Percentiles rank a stretch among this genome's conserved stretches.
Evolutionary conservation across 2,888 invertebrate genomes (phyloP).

Genomic region (Tromatobia lineatoria): DNA sequence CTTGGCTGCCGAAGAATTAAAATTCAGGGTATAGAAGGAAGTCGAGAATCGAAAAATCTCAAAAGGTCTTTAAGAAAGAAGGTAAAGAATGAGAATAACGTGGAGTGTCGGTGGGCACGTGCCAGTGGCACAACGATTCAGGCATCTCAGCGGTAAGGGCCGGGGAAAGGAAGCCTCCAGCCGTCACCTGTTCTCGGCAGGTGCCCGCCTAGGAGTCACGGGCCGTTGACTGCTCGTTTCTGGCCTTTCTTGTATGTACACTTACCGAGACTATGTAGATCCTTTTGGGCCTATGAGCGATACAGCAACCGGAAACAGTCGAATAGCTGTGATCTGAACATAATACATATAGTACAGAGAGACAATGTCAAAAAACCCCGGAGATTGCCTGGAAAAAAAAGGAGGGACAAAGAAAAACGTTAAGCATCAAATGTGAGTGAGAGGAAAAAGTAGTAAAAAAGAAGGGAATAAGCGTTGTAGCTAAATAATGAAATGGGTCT

Average conservation of each 20-base stretch:
- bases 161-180: slow-evolving; percentile 59
- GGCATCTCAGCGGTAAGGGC: slow-evolving; percentile 2
- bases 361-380: slow-evolving; percentile 22
- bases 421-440: not conserved
- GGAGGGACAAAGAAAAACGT: not conserved
- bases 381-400: slow-evolving; percentile 1
- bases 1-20: too few relatives aligned
- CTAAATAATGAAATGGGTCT: slow-evolving; percentile 21
- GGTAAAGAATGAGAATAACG: not conserved
- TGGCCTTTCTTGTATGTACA: slow-evolving; percentile 10
- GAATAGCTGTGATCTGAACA: slow-evolving; percentile 16
- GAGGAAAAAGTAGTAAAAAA: not conserved
- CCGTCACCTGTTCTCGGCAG: slow-evolving; percentile 82
- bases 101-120: slow-evolving; percentile 63
- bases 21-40: not conserved
- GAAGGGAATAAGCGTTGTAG: not conserved
- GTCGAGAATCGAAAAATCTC: not conserved
- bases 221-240: slow-evolving; percentile 63
- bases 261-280: slow-evolving; percentile 5
- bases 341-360: slow-evolving; percentile 1
- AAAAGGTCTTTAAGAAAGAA: not conserved
- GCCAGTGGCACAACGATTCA: slow-evolving; percentile 71
- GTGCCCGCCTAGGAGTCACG: slow-evolving; percentile 72
- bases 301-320: slow-evolving; percentile 52
- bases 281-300: slow-evolving; percentile 15